Conservation (phyloP, 2,888 invertebrate genomes). For the Xylota sylvarum region DNA sequence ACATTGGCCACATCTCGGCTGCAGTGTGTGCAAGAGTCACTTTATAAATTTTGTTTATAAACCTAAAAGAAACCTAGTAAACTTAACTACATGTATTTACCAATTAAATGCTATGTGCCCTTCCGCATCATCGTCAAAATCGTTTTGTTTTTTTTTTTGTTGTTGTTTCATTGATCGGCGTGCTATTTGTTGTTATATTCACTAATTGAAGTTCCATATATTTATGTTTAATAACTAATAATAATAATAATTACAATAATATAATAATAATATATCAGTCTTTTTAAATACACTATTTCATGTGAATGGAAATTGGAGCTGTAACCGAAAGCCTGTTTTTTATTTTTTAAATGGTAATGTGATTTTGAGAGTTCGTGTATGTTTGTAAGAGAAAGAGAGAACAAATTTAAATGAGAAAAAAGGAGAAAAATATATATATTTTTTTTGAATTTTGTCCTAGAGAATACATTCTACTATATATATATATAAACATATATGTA, state of each 20-base stretch:
- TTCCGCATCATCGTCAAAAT: conserved; percentile 34
- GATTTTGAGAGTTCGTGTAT: conserved; percentile 1
- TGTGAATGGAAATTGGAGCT: conserved; percentile 71
- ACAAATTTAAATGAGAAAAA: not conserved
- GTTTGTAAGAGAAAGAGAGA: conserved; percentile 11
- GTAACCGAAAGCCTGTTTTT: conserved; percentile 68
- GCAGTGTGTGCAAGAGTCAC: conserved; percentile 5
- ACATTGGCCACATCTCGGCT: not conserved
- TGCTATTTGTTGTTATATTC: conserved; percentile 49
- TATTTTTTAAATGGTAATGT: conserved; percentile 12
- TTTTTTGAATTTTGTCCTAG: conserved; percentile 67
- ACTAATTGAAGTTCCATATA: conserved; percentile 47
- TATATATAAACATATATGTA: conserved; percentile 54
- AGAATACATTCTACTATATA: conserved; percentile 64
- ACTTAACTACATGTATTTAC: conserved; percentile 62
- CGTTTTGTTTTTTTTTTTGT: not conserved
- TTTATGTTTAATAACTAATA: conserved; percentile 58
- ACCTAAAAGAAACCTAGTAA: conserved; percentile 20
- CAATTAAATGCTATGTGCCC: conserved; percentile 65
- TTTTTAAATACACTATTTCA: conserved; percentile 77
- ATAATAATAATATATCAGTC: conserved; percentile 77
- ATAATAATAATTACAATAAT: conserved; percentile 72
- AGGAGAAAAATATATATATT: conserved; percentile 18
- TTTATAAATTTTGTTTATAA: conserved; percentile 11
- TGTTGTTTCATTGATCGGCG: conserved; percentile 53